Evolutionary conservation across 2,888 invertebrate genomes (phyloP).

Genomic region (Ashinkailepas kermadecensis): DNA sequence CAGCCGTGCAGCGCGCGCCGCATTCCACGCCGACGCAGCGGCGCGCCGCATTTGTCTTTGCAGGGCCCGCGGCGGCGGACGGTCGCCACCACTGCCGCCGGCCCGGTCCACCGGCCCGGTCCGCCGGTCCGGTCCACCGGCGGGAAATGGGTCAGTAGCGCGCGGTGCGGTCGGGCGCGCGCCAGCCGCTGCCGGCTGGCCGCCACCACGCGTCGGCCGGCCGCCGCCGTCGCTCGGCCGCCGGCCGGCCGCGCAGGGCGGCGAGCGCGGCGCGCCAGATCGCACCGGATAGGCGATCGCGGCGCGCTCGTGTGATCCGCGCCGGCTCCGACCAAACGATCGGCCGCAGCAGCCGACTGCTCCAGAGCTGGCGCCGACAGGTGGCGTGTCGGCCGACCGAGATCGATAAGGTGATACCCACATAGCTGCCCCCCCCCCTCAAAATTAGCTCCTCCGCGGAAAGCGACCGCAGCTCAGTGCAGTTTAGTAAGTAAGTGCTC

Average conservation of each 20-base stretch:
- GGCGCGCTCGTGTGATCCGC: neutral
- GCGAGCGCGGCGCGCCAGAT: neutral
- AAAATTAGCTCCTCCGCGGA: too few relatives aligned
- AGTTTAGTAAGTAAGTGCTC: too few relatives aligned
- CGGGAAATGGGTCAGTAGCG: conserved; percentile 16
- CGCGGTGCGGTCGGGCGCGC: neutral
- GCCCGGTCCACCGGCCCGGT: neutral
- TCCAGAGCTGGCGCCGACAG: too few relatives aligned
- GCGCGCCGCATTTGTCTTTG: neutral
- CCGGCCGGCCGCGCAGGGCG: neutral
- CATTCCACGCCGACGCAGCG: neutral
- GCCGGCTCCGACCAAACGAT: too few relatives aligned
- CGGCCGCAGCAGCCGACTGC: too few relatives aligned
- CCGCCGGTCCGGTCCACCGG: neutral
- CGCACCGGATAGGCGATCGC: neutral
- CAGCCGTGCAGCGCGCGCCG: too few relatives aligned
- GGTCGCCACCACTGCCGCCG: neutral
- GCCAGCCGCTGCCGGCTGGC: neutral
- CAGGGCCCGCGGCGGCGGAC: too few relatives aligned
- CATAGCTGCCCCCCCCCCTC: too few relatives aligned
- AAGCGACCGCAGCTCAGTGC: too few relatives aligned
- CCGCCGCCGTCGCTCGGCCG: neutral
- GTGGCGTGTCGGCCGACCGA: too few relatives aligned
- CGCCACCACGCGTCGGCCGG: neutral
- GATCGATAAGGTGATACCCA: too few relatives aligned